phyloP scores from a whole-genome alignment of 2,888 invertebrate genomes.

The Gymnosoma rotundatum region DNA sequence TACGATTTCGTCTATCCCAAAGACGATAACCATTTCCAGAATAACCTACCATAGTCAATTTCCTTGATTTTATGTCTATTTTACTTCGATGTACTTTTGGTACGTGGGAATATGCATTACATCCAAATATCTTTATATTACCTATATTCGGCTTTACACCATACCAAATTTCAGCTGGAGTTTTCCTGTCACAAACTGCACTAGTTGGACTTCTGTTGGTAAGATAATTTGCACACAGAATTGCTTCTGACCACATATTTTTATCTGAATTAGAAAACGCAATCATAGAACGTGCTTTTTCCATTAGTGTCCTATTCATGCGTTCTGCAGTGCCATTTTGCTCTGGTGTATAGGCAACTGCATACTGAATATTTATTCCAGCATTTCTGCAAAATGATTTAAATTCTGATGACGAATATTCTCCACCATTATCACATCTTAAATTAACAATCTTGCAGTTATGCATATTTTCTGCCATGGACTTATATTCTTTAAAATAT shows the following conservation, averaged over 20 bases:
- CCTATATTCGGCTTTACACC: no score
- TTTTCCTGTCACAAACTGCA: background rate
- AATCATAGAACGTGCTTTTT: conserved; percentile 12
- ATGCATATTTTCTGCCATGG: background rate
- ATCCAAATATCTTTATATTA: background rate
- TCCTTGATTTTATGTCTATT: background rate
- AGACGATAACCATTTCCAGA: background rate
- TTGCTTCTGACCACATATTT: background rate
- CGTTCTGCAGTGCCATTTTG: conserved; percentile 12
- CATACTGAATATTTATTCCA: conserved; percentile 2
- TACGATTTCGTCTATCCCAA: no score
- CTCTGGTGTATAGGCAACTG: conserved; percentile 2
- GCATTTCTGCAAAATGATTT: conserved; percentile 2
- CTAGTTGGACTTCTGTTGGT: conserved; percentile 10
- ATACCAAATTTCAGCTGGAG: conserved; percentile 7
- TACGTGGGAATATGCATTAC: conserved; percentile 1
- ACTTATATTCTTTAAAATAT: conserved; percentile 2
- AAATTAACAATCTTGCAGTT: background rate
- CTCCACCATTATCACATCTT: conserved; percentile 10
- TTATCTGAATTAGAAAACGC: background rate
- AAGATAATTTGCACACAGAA: background rate
- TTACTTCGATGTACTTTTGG: conserved; percentile 3
- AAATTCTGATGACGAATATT: conserved; percentile 8
- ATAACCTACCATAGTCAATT: conserved; percentile 8
- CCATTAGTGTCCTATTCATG: conserved; percentile 16